Conservation (phyloP, 2,113 vertebrate genomes). For the Microcebus griseorufus region DNA sequence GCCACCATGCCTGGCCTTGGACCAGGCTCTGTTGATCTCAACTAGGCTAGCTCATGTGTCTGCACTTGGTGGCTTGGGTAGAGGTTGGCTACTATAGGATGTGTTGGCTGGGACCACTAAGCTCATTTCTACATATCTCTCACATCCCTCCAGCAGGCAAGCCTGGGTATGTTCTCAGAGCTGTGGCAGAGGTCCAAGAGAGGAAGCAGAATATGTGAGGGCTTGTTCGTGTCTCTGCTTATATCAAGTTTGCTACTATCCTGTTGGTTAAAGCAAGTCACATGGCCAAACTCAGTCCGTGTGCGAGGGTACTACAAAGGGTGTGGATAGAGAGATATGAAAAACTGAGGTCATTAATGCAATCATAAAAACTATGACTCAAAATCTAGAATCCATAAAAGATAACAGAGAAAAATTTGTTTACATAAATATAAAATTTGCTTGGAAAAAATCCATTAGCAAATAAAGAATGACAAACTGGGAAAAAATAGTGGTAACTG, state of each 20-base stretch:
- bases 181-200: background rate
- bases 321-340: slow-evolving; percentile 8
- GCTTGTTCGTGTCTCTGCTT: slow-evolving; percentile 20
- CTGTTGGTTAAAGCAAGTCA: slow-evolving; percentile 19
- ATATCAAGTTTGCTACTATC: slow-evolving; percentile 12
- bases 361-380: slow-evolving; percentile 1
- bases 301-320: background rate
- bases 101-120: background rate
- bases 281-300: background rate
- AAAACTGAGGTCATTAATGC: slow-evolving; percentile 8
- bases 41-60: background rate
- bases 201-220: slow-evolving; percentile 17
- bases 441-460: slow-evolving; percentile 27
- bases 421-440: slow-evolving; percentile 47
- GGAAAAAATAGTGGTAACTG: background rate
- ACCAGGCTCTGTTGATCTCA: background rate
- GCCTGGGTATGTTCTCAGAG: background rate
- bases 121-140: slow-evolving; percentile 15
- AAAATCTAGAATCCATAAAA: slow-evolving; percentile 41
- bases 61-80: background rate
- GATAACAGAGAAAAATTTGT: slow-evolving; percentile 15
- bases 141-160: background rate
- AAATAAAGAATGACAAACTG: slow-evolving; percentile 26
- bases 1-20: background rate
- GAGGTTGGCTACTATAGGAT: slow-evolving; percentile 21